phyloP scores from a whole-genome alignment of 2,797 vertebrate species.

The Mus spretus region DNA sequence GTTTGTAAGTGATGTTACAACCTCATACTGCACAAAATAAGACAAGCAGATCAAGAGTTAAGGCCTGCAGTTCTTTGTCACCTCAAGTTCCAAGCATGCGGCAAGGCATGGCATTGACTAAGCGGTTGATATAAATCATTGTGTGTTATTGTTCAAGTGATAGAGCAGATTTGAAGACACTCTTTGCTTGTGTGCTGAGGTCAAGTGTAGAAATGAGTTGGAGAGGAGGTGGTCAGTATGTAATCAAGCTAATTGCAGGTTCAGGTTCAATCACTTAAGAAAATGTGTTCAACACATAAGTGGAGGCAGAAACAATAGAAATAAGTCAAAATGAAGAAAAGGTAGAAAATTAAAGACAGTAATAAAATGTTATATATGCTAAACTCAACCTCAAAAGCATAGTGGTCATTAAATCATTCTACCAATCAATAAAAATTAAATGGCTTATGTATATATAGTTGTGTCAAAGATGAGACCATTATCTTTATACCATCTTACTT shows the following conservation, averaged over 20 bases:
- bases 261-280: neutral
- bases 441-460: neutral
- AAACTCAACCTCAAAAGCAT: neutral
- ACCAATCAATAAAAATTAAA: neutral
- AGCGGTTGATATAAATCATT: neutral
- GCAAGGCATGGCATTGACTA: neutral
- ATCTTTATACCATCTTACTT: neutral
- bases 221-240: neutral
- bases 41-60: rapidly evolving
- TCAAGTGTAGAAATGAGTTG: neutral
- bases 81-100: neutral
- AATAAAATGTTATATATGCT: neutral
- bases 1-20: neutral
- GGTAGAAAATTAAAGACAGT: neutral
- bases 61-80: neutral
- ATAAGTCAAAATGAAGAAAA: neutral
- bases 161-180: neutral
- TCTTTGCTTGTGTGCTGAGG: neutral
- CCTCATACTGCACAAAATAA: neutral
- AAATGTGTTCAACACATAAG: neutral
- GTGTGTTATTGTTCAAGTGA: neutral
- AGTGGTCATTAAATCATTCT: neutral
- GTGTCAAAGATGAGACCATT: neutral
- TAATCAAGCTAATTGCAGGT: neutral
- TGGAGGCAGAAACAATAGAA: neutral